Evolutionary conservation across 1,140 invertebrate species (phyloP), one percentile per base, ranked within the genome.

Genomic region (Contarinia nasturtii): DNA sequence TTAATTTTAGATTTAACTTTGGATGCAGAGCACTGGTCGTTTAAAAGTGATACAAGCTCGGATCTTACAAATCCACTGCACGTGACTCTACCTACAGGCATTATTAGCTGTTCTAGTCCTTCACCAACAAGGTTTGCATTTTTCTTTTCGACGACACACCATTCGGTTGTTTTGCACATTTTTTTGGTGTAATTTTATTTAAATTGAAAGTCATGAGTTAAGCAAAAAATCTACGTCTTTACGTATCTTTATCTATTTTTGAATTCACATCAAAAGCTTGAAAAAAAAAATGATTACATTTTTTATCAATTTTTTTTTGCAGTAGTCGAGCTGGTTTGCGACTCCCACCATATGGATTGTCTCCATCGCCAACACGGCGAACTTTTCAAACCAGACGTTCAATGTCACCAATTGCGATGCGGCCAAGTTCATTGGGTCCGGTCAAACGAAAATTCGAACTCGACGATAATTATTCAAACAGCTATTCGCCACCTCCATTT

Each of bases 371-470:
- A 2, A 86, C 83, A 7, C 70, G 83, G 48, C 83, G 80, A 55
- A 73, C 75, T 15, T 86, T 84, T 60, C 75, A 80, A 48, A 84
- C 80, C 27, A 73, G 82, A 40, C 71, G 86, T 33, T 87, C 84
- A 56, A 73, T 86, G 49, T 87, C 84, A 54, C 86, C 86, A 8
- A 88, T 88, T 52, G 73, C 81, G 11, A 75, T 90, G 63, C 70
- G 85, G 19, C 79, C 81, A 10, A 80, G 79, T 36, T 72, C 74
- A 33, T 65, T 84, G 51, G 77, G 75, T 22, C 70, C 77, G 7
- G 67, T 83, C 18, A 90, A 89, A 64, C 68, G 86, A 49, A 85
- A 87, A 65, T 80, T 82, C 54, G 84, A 85, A 53, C 57, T 83
- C 44, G 75, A 81, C 45, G 80, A 82, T 47, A 63, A 65, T 52